Evolutionary conservation across 2,113 vertebrate species (phyloP).

Genomic region (Neopipo cinnamomea): DNA sequence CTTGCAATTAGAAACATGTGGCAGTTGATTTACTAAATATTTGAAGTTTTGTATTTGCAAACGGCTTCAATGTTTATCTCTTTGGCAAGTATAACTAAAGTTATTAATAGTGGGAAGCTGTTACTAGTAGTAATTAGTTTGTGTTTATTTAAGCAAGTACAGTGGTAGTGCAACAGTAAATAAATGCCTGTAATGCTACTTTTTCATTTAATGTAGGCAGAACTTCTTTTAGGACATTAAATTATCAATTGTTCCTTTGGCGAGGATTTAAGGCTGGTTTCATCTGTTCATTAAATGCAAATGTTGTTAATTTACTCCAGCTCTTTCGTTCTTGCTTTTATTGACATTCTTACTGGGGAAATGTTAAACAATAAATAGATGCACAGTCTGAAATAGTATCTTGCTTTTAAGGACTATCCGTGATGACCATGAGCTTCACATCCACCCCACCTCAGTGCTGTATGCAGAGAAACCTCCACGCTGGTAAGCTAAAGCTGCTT

Average conservation of each 20-base stretch:
- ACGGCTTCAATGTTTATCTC: neutral
- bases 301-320: neutral
- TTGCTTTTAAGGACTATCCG: conserved; percentile 86
- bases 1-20: neutral
- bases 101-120: neutral
- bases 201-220: neutral
- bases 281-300: neutral
- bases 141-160: neutral
- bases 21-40: neutral
- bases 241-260: neutral
- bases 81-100: neutral
- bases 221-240: neutral
- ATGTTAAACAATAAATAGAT: neutral
- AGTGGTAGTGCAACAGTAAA: neutral
- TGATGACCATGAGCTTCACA: conserved; percentile 93
- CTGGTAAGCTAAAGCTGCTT: conserved; percentile 79
- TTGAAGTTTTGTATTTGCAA: neutral
- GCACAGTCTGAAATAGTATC: neutral
- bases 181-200: neutral
- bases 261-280: neutral
- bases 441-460: conserved; percentile 93
- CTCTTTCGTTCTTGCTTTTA: neutral
- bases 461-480: conserved; percentile 95
- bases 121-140: neutral
- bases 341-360: neutral